Conservation (phyloP, 1,140 invertebrate species). For the Apis laboriosa region DNA sequence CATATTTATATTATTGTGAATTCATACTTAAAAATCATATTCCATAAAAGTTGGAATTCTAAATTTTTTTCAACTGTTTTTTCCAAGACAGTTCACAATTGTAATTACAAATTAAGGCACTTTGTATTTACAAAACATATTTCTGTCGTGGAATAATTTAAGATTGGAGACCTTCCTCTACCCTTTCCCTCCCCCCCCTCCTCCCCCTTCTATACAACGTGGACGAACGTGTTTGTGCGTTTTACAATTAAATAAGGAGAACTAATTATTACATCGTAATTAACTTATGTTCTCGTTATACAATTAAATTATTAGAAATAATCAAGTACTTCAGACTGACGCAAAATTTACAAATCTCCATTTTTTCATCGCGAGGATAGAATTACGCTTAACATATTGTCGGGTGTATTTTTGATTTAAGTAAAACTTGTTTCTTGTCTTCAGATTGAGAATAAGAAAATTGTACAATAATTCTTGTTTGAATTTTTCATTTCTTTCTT, state of each 20-base stretch:
- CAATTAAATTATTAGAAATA: constrained; percentile 23
- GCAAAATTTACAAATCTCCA: constrained; percentile 27
- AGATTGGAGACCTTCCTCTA: not conserved
- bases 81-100: not conserved
- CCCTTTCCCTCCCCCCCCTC: no score
- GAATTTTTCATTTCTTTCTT: not conserved
- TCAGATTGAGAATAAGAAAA: constrained; percentile 24
- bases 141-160: constrained; percentile 34
- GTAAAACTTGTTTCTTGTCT: not conserved
- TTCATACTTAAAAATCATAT: not conserved
- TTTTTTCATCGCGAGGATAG: not conserved
- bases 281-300: constrained; percentile 4
- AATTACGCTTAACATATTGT: no score
- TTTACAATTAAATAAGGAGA: constrained; percentile 1
- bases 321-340: constrained; percentile 31
- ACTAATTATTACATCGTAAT: not conserved
- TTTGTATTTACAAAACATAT: constrained; percentile 69
- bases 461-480: not conserved
- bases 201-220: not conserved
- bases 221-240: not conserved
- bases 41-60: not conserved
- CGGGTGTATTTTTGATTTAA: constrained; percentile 7
- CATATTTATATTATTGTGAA: not conserved
- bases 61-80: not conserved
- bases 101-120: constrained; percentile 71